These are phyloP conservation scores for Acanthisitta chloris DNA, from an alignment of 2,113 vertebrate genomes.

Conservation along the genomic window DNA sequence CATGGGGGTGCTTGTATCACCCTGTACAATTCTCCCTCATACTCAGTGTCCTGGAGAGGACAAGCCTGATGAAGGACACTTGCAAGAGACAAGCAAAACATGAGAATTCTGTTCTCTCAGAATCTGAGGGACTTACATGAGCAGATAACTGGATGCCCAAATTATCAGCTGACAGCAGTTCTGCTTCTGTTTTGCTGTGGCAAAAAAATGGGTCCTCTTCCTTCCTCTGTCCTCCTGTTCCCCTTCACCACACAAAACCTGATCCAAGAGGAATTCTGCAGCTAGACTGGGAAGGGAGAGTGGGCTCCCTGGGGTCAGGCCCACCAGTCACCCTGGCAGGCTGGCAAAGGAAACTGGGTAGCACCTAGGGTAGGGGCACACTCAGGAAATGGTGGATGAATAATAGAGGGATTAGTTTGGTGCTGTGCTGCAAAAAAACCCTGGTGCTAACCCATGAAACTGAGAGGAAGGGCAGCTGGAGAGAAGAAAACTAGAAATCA, in stretches of 20 bases:
- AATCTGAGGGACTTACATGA: neutral
- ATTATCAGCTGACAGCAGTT: neutral
- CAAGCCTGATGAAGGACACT: neutral
- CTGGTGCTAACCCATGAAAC: neutral
- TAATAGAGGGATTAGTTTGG: neutral
- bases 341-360: neutral
- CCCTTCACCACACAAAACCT: neutral
- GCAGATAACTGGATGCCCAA: neutral
- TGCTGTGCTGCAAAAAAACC: neutral
- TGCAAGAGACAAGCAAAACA: rapidly evolving
- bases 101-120: neutral
- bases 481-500: neutral
- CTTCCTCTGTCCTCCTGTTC: neutral
- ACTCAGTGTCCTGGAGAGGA: neutral
- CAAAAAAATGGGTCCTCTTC: neutral
- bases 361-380: neutral
- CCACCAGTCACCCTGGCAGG: neutral
- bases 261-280: neutral
- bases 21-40: neutral
- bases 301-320: neutral
- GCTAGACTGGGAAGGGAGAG: neutral
- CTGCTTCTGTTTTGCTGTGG: neutral
- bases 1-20: neutral
- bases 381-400: neutral
- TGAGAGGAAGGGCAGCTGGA: neutral